Conservation (phyloP, 2,888 invertebrate species). For the Euzetes globulus region DNA sequence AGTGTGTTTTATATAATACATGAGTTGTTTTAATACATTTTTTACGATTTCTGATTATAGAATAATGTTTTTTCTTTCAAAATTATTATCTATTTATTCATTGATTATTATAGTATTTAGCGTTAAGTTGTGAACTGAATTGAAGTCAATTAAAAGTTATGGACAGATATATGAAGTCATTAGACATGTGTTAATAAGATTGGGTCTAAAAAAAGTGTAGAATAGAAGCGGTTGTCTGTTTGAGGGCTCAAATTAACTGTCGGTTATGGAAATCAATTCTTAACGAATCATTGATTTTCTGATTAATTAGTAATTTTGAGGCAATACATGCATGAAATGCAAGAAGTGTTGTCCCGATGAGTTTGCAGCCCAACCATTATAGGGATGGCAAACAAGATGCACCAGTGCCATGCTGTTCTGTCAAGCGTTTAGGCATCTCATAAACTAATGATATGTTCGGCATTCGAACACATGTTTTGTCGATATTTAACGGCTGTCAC, state of each 20-base stretch:
- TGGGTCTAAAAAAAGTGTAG: neutral
- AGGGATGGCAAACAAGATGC: neutral
- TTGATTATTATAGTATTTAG: too few species aligned
- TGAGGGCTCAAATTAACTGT: neutral
- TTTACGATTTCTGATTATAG: too few species aligned
- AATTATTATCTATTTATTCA: too few species aligned
- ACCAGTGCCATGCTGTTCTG: neutral
- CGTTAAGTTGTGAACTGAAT: too few species aligned
- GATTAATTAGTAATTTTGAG: slow-evolving; percentile 16
- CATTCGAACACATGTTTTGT: slow-evolving; percentile 5
- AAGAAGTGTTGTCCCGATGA: neutral
- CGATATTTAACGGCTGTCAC: slow-evolving; percentile 12
- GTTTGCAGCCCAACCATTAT: neutral
- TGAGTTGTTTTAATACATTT: neutral
- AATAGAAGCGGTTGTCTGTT: neutral
- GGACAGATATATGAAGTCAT: neutral
- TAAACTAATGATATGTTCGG: slow-evolving; percentile 6
- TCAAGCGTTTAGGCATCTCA: neutral
- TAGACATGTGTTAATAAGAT: neutral
- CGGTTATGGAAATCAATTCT: slow-evolving; percentile 15
- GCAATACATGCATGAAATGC: neutral
- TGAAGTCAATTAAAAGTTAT: neutral
- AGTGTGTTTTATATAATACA: neutral
- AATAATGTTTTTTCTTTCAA: too few species aligned
- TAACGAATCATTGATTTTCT: slow-evolving; percentile 17